Evolutionary conservation across 2,113 vertebrate species (phyloP), one percentile per base, ranked within the genome.

Genomic region (Lampris megalopsis): DNA sequence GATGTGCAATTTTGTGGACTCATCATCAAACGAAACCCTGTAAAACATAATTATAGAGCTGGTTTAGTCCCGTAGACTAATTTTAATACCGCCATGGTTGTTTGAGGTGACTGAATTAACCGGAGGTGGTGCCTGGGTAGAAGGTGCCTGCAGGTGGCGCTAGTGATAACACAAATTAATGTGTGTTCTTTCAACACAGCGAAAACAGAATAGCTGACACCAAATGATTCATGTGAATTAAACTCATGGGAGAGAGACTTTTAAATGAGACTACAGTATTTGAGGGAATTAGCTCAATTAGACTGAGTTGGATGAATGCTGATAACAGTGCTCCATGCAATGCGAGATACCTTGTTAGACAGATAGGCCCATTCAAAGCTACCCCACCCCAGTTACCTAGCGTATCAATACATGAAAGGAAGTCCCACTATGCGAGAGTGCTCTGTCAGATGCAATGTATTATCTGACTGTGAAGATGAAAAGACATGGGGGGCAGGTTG

Each of bases 21-120:
- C 77, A 81, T 86, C 86, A 86, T 90, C 82, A 88, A 88, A 91
- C 80, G 83, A 89, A 87, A 86, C 76, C 80, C 40, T 73, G 89
- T 82, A 80, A 65, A 80, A 79, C 67, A 70, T 84, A 86, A 91
- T 91, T 88, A 85, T 75, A 47, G 24, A 24, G 67, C 67, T 58
- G 85, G 82, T 80, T 77, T 86, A 85, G 87, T 83, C 52, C 13
- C 63, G 86, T 87, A 89, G 86, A 82, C 61, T 81, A 67, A 90
- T 88, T 75, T 83, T 86, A 89, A 86, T 86, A 81, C 53, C 4
- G 42, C 36, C 63, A 48, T 49, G 68, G 58, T 79, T 80, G 68
- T 85, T 84, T 73, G 68, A 84, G 86, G 81, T 86, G 72, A 80
- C 78, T 81, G 63, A 69, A 90, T 90, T 80, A 81, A 85, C 85